A percentile compares a stretch with the other conserved stretches of the same genome.
Evolutionary conservation across 1,140 invertebrate species (phyloP).

Genomic region (Drosophila nikananu): DNA sequence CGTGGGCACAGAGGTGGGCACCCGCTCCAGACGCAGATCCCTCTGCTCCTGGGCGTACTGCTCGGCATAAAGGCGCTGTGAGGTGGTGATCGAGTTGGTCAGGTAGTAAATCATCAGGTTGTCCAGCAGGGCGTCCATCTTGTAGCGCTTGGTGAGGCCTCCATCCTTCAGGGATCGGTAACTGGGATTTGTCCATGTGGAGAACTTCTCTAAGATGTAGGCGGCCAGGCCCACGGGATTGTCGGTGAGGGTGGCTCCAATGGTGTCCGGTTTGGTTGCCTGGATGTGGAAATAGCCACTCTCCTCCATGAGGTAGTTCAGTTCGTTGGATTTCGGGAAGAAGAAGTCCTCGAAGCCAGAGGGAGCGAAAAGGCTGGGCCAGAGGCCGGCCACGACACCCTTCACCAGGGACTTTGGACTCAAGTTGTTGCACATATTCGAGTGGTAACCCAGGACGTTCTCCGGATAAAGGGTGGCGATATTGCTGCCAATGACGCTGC

Average conservation of each 20-base stretch:
- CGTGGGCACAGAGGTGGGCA: constrained; percentile 88
- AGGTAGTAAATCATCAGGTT: constrained; percentile 96
- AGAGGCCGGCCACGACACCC: constrained; percentile 85
- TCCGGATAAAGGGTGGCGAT: constrained; percentile 91
- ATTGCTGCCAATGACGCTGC: constrained; percentile 87
- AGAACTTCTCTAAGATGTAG: constrained; percentile 95
- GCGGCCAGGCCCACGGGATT: constrained; percentile 92
- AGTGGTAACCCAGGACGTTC: constrained; percentile 88
- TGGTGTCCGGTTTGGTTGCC: constrained; percentile 95
- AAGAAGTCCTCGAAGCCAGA: constrained; percentile 87
- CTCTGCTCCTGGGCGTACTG: constrained; percentile 85
- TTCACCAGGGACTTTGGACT: constrained; percentile 62
- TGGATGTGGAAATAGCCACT: constrained; percentile 94
- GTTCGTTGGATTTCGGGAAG: constrained; percentile 88
- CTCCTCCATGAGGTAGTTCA: constrained; percentile 88
- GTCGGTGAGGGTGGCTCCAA: constrained; percentile 88
- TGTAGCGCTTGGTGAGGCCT: constrained; percentile 88
- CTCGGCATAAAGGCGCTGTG: constrained; percentile 92
- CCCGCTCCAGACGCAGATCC: constrained; percentile 86
- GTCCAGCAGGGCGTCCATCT: constrained; percentile 92
- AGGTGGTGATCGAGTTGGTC: constrained; percentile 91
- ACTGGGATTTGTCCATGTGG: constrained; percentile 89
- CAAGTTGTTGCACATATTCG: constrained; percentile 87
- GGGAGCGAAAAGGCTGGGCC: constrained; percentile 87
- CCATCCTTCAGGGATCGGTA: constrained; percentile 89